Percentiles rank a stretch among this genome's conserved stretches.
Conservation (phyloP, 2,113 vertebrate genomes). For the Halcyon senegalensis region DNA sequence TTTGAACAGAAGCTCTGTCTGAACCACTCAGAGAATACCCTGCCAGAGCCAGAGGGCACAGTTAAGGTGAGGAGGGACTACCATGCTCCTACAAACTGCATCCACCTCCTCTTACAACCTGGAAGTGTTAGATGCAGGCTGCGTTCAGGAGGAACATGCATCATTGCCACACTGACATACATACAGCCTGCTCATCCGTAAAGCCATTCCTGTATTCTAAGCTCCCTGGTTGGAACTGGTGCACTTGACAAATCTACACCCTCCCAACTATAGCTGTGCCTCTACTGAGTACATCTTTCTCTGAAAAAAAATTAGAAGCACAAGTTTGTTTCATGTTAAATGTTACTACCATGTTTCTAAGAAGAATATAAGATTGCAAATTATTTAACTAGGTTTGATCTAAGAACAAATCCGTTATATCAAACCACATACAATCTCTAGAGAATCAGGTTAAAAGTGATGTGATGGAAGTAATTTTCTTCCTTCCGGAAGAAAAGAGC, state of each 20-base stretch:
- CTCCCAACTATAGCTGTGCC: background rate
- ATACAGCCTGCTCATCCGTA: too few species aligned
- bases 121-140: background rate
- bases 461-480: background rate
- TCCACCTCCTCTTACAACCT: background rate
- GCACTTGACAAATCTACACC: background rate
- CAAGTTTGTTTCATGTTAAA: background rate
- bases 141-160: fast-evolving
- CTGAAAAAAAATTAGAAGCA: background rate
- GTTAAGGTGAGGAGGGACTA: background rate
- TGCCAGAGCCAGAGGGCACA: background rate
- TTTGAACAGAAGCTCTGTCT: background rate
- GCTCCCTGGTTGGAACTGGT: background rate
- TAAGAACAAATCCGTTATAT: background rate
- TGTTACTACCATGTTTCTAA: background rate
- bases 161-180: fast-evolving
- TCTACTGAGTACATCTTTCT: background rate
- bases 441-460: background rate
- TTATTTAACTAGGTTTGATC: background rate
- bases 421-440: background rate
- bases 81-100: background rate
- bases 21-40: background rate
- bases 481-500: background rate
- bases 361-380: background rate
- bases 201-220: background rate